phyloP scores from a whole-genome alignment of 2,113 vertebrate species.

The Elgaria multicarinata region DNA sequence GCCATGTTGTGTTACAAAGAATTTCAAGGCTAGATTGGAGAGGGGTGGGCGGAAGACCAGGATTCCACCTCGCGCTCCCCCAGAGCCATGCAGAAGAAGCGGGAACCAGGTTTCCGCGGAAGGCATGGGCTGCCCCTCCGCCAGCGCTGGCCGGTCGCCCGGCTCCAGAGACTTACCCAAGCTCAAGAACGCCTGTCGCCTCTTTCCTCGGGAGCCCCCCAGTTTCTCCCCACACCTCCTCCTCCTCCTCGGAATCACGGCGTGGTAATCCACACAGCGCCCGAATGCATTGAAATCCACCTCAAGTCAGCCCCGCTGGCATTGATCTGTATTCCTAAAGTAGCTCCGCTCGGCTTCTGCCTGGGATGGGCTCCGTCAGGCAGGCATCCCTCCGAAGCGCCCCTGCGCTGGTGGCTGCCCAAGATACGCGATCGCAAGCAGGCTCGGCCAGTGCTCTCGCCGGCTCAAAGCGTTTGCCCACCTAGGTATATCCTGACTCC shows the following conservation, averaged over 20 bases:
- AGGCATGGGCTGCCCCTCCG: background rate
- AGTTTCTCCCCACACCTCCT: background rate
- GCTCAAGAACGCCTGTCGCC: constrained; percentile 15
- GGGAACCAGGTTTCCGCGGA: background rate
- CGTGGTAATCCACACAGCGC: constrained; percentile 57
- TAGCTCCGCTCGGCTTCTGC: constrained; percentile 21
- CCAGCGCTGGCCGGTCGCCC: constrained; percentile 22
- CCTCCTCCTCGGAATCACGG: constrained; percentile 48
- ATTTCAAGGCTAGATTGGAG: background rate
- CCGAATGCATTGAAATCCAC: constrained; percentile 59
- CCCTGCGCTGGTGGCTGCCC: constrained; percentile 19
- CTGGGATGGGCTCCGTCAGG: constrained; percentile 21
- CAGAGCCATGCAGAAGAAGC: background rate
- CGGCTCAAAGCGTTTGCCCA: background rate
- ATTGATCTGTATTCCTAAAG: constrained; percentile 67
- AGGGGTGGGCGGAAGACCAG: background rate
- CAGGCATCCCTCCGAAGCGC: constrained; percentile 26
- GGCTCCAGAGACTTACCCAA: constrained; percentile 43
- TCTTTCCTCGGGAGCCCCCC: background rate
- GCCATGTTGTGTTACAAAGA: background rate
- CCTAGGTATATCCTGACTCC: constrained; percentile 39
- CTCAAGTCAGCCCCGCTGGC: constrained; percentile 50
- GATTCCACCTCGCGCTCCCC: background rate
- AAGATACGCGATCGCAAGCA: background rate
- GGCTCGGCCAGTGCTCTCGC: background rate